phyloP scores from a whole-genome alignment of 2,888 invertebrate species.

The Syrphus vitripennis region DNA sequence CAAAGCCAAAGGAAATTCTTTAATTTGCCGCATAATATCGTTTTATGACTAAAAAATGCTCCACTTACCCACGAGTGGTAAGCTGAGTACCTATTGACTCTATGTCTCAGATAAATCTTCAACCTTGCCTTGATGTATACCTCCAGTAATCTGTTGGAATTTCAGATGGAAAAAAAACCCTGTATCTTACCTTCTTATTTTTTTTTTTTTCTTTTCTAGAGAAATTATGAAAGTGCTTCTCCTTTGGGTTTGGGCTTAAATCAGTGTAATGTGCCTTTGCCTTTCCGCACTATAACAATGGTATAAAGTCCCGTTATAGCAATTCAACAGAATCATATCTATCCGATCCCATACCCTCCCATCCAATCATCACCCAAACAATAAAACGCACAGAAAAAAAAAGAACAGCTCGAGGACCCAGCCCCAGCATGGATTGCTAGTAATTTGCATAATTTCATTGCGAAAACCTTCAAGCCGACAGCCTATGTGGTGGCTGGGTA shows the following conservation, averaged over 20 bases:
- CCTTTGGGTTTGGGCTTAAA: constrained; percentile 32
- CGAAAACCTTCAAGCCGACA: background rate
- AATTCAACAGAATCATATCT: constrained; percentile 28
- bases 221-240: constrained; percentile 42
- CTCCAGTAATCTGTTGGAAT: background rate
- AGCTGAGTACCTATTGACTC: constrained; percentile 11
- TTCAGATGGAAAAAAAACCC: background rate
- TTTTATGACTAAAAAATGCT: constrained; percentile 57
- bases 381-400: constrained; percentile 31
- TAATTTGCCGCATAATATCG: constrained; percentile 59
- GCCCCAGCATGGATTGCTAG: constrained; percentile 48
- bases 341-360: constrained; percentile 34
- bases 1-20: constrained; percentile 31
- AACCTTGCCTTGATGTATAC: too few relatives aligned
- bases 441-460: constrained; percentile 68
- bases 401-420: constrained; percentile 18
- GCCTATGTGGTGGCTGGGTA: background rate
- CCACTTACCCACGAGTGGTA: constrained; percentile 41
- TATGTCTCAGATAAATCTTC: too few relatives aligned
- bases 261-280: too few relatives aligned
- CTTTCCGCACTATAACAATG: constrained; percentile 10
- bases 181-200: background rate
- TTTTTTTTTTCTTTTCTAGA: background rate
- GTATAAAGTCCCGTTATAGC: constrained; percentile 41
- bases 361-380: constrained; percentile 67